Base-by-base conservation (phyloP, 2,888 invertebrate species). In the Epiblema foenella region DNA sequence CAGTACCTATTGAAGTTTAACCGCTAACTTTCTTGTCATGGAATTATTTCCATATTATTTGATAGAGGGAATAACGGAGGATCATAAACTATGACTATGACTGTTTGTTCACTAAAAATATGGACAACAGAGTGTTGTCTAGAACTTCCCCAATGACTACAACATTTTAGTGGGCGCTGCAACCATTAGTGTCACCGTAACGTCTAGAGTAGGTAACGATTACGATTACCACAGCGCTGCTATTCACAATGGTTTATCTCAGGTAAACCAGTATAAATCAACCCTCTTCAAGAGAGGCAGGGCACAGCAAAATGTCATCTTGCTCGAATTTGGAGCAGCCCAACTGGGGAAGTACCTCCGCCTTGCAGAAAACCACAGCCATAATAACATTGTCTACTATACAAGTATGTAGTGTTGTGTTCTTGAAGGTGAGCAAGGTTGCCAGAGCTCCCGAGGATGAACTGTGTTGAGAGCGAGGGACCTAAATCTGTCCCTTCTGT, bases 181-280 rank as follows among this genome's bases (percentile, higher is more conserved):
- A 24, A 39, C 56, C 46, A 24, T 66, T 66, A 54, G n/a, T 57
- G 63, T 57, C 49, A 56, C 69, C 17, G 49, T 60, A 60, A 46
- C 59, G 42, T 59, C 52, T 37, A 5, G n/a, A n/a, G 46, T 33
- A 33, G 42, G 69, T 59, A 60, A 66, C 59, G 70, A 49, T 60
- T 63, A 63, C 33, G 24, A 24, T 24, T 24, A 24, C 24, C 37
- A 54, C 64, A 49, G 59, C 12, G 42, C 15, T 42, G 7, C 7
- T n/a, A 46, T 46, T 42, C 46, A 46, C 7, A 46, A 46, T n/a
- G n/a, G 8, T 46, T 46, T 8, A n/a, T 8, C 15, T 46, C n/a
- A 46, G 7, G n/a, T 2, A 46, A n/a, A 46, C 46, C 46, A 46
- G 46, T 46, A 4, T 46, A 46, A 46, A n/a, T 46, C 46, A 46